Evolutionary conservation across 2,113 vertebrate species (phyloP).

Genomic region (Amphilophus citrinellus): DNA sequence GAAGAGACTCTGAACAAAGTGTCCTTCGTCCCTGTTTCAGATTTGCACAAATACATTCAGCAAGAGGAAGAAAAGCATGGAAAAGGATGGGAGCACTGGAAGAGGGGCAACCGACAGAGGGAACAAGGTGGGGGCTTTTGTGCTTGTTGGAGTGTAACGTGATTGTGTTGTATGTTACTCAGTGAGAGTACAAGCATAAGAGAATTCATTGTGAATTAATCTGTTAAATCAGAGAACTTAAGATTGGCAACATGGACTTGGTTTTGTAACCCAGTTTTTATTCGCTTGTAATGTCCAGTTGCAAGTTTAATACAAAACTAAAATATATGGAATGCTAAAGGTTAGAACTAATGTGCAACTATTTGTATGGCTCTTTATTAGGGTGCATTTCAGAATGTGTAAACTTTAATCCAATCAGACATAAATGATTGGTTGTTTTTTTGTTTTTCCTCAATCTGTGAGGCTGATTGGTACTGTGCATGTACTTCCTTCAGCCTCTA

Average conservation of each 20-base stretch:
- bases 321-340: conserved; percentile 3
- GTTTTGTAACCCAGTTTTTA: conserved; percentile 27
- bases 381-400: conserved; percentile 47
- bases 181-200: conserved; percentile 39
- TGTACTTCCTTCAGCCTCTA: conserved; percentile 53
- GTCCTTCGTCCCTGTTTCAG: conserved; percentile 67
- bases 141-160: conserved; percentile 57
- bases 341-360: conserved; percentile 38
- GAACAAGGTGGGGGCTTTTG: conserved; percentile 70
- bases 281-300: conserved; percentile 35
- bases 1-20: conserved; percentile 56
- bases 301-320: conserved; percentile 29
- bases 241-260: conserved; percentile 32
- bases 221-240: conserved; percentile 30
- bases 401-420: conserved; percentile 54
- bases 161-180: conserved; percentile 40
- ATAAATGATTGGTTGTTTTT: conserved; percentile 20
- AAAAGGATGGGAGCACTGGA: conserved; percentile 76
- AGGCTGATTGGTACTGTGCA: conserved; percentile 47
- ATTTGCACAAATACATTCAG: conserved; percentile 81
- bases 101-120: conserved; percentile 72
- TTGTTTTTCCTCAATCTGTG: conserved; percentile 27
- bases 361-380: conserved; percentile 61
- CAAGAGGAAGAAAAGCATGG: conserved; percentile 65
- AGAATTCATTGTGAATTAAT: conserved; percentile 57